These are phyloP conservation scores for Odontesthes bonariensis DNA, from an alignment of 2,113 vertebrate genomes.

Conservation along the genomic window DNA sequence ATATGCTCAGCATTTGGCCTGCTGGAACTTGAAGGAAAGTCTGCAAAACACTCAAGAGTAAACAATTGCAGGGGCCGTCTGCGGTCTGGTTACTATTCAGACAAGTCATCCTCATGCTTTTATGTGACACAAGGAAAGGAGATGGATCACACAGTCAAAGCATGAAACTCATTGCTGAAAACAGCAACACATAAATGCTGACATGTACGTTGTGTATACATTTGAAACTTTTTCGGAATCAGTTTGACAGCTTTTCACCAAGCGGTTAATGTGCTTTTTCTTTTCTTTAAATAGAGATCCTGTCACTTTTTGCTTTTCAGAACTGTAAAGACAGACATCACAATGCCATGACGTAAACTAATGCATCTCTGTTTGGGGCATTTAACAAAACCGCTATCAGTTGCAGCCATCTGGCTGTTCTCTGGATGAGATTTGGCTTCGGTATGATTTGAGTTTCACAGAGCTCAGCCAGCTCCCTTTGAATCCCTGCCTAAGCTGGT, in stretches of 20 bases:
- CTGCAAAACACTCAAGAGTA: constrained; percentile 48
- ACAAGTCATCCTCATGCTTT: constrained; percentile 33
- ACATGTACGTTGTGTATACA: neutral
- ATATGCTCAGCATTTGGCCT: constrained; percentile 45
- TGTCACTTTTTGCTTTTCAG: constrained; percentile 6
- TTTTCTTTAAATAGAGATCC: neutral
- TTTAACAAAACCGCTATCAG: constrained; percentile 1
- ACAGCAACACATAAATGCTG: constrained; percentile 2
- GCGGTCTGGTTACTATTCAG: constrained; percentile 45
- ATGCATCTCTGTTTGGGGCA: constrained; percentile 9
- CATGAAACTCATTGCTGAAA: constrained; percentile 3
- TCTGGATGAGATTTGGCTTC: constrained; percentile 13
- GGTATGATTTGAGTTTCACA: constrained; percentile 27
- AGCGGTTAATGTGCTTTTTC: neutral
- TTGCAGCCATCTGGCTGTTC: constrained; percentile 30
- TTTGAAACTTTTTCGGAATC: constrained; percentile 11
- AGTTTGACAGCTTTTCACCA: constrained; percentile 15
- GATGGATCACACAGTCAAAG: constrained; percentile 9
- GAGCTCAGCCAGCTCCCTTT: constrained; percentile 21
- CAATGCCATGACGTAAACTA: constrained; percentile 1
- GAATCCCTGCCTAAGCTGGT: constrained; percentile 22
- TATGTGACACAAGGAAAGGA: constrained; percentile 1
- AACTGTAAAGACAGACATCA: neutral
- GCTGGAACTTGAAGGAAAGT: constrained; percentile 27
- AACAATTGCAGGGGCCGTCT: constrained; percentile 28